Evolutionary conservation across 2,113 vertebrate genomes (phyloP).

Genomic region (Pelecanus crispus): DNA sequence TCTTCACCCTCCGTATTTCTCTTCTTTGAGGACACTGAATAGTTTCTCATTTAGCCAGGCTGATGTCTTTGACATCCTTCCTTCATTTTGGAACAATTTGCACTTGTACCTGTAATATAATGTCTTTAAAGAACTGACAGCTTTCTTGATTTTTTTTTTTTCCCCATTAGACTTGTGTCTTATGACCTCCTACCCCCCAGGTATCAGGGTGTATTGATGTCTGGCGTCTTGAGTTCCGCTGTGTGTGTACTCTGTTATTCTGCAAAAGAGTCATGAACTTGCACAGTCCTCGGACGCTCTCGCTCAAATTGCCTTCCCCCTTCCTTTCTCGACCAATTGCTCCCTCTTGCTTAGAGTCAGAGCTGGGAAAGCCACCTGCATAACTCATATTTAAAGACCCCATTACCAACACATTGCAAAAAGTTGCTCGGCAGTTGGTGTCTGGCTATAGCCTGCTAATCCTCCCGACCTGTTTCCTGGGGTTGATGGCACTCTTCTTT

Average conservation of each 20-base stretch:
- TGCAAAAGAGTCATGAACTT: not conserved
- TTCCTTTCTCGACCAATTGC: not conserved
- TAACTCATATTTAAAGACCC: not conserved
- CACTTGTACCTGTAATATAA: not conserved
- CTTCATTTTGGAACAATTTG: not conserved
- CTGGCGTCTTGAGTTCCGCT: not conserved
- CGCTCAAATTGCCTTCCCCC: not conserved
- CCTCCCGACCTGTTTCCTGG: not conserved
- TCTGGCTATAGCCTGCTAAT: not conserved
- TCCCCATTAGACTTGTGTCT: not conserved
- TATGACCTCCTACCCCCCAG: not conserved
- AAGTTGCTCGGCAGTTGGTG: not conserved
- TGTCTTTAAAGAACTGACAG: not conserved
- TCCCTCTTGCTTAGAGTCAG: not conserved
- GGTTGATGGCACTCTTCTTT: not conserved
- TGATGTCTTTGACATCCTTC: not conserved
- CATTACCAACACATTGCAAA: not conserved
- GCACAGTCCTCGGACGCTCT: not conserved
- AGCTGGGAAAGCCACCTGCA: not conserved
- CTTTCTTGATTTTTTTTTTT: not conserved
- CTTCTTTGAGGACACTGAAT: not conserved
- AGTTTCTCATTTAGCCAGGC: not conserved
- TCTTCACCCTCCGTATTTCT: not conserved
- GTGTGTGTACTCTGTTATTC: not conserved
- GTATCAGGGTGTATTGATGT: not conserved